Evolutionary conservation across 92 coral and sea anemone genomes (phyloP), one percentile per base, ranked within the genome.

Genomic region (Micromussa lordhowensis): DNA sequence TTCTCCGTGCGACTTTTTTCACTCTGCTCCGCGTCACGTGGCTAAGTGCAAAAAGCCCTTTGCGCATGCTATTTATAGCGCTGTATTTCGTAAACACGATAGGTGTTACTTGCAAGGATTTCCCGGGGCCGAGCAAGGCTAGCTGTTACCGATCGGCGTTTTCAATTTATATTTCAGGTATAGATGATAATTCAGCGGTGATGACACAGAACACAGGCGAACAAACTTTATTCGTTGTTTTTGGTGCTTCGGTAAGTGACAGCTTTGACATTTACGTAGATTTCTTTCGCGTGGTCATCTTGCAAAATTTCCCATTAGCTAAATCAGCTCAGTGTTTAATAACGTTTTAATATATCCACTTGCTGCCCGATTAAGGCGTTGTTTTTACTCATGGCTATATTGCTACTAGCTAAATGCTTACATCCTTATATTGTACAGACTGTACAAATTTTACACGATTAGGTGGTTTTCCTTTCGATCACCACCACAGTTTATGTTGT

Each of bases 221-320:
- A n/a, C 85, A 49, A 70, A 94, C 96, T 28, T 40, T 94, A 68
- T 91, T 95, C 15, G 93, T 95, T 35, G 93, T 97, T 13, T 94
- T 97, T 68, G 99, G 99, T 40, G 99, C 99, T 10, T 97, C 99
- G 95, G 99, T 96, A 89, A 91, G 99, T 91, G 70, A n/a, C 51
- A 88, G 10, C 15, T 49, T 72, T 88, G 82, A 35, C 82, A 36
- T 75, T 48, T 36, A 28, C 34, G 14, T 48, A 10, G 6, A 3
- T 78, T 14, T 15, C 29, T 63, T 63, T 66, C 17, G 32, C 71
- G 9, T 31, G 32, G 24, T 59, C 24, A 66, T n/a, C 17, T 26
- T 66, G 71, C 71, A 66, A 66, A 66, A 66, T 66, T 16, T 66
- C 11, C n/a, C 29, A 1, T 66, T 10, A 66, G 71, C 71, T 5